phyloP scores from a whole-genome alignment of 2,888 invertebrate species.

The Lamproptera curius region DNA sequence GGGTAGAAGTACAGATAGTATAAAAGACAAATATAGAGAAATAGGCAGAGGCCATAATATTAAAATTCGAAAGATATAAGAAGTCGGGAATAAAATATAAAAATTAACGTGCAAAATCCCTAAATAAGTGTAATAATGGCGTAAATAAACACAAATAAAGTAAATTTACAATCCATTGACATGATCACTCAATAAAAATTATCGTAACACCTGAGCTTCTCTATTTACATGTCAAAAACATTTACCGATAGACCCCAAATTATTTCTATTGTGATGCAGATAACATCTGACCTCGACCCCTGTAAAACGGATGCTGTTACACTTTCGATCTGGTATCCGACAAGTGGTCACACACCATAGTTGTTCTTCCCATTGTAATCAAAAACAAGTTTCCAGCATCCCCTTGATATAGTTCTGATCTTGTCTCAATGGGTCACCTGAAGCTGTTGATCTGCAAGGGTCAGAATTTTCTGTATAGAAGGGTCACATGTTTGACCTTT shows the following conservation, averaged over 20 bases:
- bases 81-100: too few relatives aligned
- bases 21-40: too few relatives aligned
- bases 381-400: conserved; percentile 30
- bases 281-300: conserved; percentile 33
- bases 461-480: conserved; percentile 7
- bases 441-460: conserved; percentile 17
- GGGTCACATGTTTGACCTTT: too few relatives aligned
- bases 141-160: too few relatives aligned
- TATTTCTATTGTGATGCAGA: conserved; percentile 38
- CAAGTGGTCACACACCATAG: conserved; percentile 24
- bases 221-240: not conserved
- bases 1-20: too few relatives aligned
- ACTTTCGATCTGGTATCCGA: conserved; percentile 39
- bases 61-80: too few relatives aligned
- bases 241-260: not conserved
- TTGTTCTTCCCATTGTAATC: conserved; percentile 3
- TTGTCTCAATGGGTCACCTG: conserved; percentile 27
- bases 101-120: too few relatives aligned
- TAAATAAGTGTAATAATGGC: too few relatives aligned
- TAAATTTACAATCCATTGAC: too few relatives aligned
- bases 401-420: conserved; percentile 51
- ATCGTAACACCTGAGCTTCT: too few relatives aligned
- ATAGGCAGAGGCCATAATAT: too few relatives aligned
- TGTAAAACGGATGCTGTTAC: conserved; percentile 53
- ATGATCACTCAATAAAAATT: too few relatives aligned